Base-by-base conservation (phyloP, 2,888 invertebrate species). In the Bursaphelenchus okinawaensis region DNA sequence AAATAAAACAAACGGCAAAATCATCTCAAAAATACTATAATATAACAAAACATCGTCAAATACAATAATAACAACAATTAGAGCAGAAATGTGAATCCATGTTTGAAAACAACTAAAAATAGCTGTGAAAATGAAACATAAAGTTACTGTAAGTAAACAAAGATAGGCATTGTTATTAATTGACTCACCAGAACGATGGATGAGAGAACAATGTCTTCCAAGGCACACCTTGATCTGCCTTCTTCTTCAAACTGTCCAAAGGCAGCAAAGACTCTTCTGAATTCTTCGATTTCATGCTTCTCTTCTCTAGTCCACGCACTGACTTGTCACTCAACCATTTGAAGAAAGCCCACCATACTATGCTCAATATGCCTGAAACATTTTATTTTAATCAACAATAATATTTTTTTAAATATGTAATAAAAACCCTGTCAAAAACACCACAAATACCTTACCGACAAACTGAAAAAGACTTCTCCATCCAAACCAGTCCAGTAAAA, bases 391-490 rank as follows among this genome's bases (percentile, higher is more conserved):
- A n/a, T n/a, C n/a, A n/a, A n/a, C n/a, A n/a, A n/a, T n/a, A n/a
- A n/a, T n/a, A n/a, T n/a, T n/a, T n/a, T n/a, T n/a, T n/a, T n/a
- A n/a, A n/a, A n/a, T n/a, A n/a, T n/a, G n/a, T n/a, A n/a, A n/a
- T n/a, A n/a, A n/a, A n/a, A n/a, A n/a, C n/a, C n/a, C n/a, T n/a
- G n/a, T n/a, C n/a, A n/a, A 56, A 2, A 19, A 29, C n/a, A 55
- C 55, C 19, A 54, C 20, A 28, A 23, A 19, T 50, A 65, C 73
- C 71, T 74, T 76, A 85, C 87, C 88, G 76, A 88, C 86, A 29
- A 87, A 84, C 71, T 88, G 87, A 82, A 89, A 89, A 19, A 89
- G 87, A 73, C 86, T 84, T 55, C 87, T 84, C 89, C 89, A 89
- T 55, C 88, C 88, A 79, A 87, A 88, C 75, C 85, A 85, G 55